These are phyloP conservation scores for Gallinago stenura DNA, from an alignment of 2,797 vertebrate species.

Conservation along the genomic window DNA sequence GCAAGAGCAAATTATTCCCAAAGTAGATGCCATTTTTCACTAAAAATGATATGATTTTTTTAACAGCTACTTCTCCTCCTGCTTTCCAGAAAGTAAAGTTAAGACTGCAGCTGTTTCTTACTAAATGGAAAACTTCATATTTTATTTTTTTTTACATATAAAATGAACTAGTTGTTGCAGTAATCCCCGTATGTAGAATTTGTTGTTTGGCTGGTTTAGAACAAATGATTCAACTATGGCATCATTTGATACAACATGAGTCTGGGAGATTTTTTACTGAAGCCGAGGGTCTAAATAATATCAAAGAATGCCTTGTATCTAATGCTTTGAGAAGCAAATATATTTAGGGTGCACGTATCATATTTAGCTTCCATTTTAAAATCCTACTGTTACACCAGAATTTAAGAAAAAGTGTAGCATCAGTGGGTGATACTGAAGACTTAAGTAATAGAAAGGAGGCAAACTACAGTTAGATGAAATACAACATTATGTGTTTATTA, in stretches of 20 bases:
- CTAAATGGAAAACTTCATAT: neutral
- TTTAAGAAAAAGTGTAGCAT: neutral
- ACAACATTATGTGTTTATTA: neutral
- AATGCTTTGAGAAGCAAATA: neutral
- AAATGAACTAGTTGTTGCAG: neutral
- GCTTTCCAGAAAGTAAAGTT: slow-evolving; percentile 1
- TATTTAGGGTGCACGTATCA: neutral
- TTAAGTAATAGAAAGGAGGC: neutral
- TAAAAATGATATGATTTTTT: neutral
- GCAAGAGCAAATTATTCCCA: neutral
- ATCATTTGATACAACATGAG: neutral
- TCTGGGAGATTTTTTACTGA: neutral
- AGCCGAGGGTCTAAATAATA: neutral
- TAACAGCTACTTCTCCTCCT: neutral
- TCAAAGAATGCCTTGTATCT: neutral
- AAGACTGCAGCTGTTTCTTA: slow-evolving; percentile 19
- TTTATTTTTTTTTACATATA: neutral
- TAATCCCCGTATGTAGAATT: neutral
- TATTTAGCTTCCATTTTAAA: neutral
- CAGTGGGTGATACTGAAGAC: neutral
- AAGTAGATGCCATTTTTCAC: neutral
- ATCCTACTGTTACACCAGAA: neutral
- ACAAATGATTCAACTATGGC: neutral
- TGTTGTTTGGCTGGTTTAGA: neutral
- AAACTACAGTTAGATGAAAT: neutral